phyloP scores from a whole-genome alignment of 2,888 invertebrate species.

The Mycalesis mineus region DNA sequence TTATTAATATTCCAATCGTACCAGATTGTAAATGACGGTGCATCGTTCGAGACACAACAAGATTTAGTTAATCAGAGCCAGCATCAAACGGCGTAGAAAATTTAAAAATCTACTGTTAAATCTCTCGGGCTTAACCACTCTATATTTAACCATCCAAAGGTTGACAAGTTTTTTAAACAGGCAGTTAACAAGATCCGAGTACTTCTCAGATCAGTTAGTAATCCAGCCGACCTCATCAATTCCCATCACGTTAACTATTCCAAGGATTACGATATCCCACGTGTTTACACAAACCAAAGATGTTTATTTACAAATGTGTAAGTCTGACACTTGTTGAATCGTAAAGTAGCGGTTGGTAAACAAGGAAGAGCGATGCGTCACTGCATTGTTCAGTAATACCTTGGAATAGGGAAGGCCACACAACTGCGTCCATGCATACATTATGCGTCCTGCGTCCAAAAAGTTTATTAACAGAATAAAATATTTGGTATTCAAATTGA shows the following conservation, averaged over 20 bases:
- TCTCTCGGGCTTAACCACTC: background rate
- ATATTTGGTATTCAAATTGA: no score
- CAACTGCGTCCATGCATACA: no score
- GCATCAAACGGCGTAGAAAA: no score
- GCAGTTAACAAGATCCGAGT: background rate
- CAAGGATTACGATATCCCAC: slow-evolving; percentile 26
- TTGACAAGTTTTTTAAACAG: background rate
- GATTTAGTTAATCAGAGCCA: no score
- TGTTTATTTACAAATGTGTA: slow-evolving; percentile 27
- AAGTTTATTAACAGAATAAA: no score
- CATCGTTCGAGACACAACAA: no score
- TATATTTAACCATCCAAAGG: background rate
- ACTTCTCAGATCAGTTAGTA: slow-evolving; percentile 7
- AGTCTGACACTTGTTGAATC: slow-evolving; percentile 44
- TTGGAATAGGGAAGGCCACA: slow-evolving; percentile 26
- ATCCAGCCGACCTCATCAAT: slow-evolving; percentile 21
- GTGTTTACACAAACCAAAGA: slow-evolving; percentile 27
- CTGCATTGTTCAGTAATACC: slow-evolving; percentile 52
- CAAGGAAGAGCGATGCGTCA: slow-evolving; percentile 53
- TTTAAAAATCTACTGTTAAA: background rate
- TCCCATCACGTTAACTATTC: slow-evolving; percentile 24
- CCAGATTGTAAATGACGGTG: no score
- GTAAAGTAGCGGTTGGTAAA: slow-evolving; percentile 48
- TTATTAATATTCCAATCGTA: no score
- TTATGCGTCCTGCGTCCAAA: no score